phyloP scores from a whole-genome alignment of 2,113 vertebrate species.

The Thunnus maccoyii region DNA sequence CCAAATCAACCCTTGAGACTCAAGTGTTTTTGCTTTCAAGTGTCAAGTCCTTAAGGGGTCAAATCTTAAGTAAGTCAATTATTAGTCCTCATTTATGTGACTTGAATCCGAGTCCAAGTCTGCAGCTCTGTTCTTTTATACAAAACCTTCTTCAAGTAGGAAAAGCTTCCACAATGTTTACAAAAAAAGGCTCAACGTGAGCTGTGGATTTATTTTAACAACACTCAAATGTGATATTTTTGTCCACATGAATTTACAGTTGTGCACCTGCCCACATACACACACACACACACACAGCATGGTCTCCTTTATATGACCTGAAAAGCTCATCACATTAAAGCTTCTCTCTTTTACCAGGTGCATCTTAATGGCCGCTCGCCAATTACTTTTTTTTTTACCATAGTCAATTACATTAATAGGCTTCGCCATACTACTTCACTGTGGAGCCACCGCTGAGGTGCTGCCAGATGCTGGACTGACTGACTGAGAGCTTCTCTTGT shows the following conservation, averaged over 20 bases:
- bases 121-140: too few species aligned
- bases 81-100: too few species aligned
- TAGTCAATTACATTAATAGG: constrained; percentile 49
- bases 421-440: background rate
- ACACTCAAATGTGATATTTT: background rate
- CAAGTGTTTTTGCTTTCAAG: too few species aligned
- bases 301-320: constrained; percentile 43
- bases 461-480: background rate
- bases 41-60: too few species aligned
- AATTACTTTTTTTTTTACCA: constrained; percentile 36
- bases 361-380: constrained; percentile 38
- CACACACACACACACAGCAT: background rate
- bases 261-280: background rate
- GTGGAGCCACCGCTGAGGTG: background rate
- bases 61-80: too few species aligned
- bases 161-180: background rate
- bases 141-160: too few species aligned
- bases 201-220: background rate
- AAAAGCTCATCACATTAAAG: constrained; percentile 42
- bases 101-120: too few species aligned
- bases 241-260: background rate
- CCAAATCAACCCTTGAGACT: too few species aligned
- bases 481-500: background rate
- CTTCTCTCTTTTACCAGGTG: constrained; percentile 20
- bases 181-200: background rate